Conservation (phyloP, 2,797 vertebrate genomes). For the Naso thynnoides region DNA sequence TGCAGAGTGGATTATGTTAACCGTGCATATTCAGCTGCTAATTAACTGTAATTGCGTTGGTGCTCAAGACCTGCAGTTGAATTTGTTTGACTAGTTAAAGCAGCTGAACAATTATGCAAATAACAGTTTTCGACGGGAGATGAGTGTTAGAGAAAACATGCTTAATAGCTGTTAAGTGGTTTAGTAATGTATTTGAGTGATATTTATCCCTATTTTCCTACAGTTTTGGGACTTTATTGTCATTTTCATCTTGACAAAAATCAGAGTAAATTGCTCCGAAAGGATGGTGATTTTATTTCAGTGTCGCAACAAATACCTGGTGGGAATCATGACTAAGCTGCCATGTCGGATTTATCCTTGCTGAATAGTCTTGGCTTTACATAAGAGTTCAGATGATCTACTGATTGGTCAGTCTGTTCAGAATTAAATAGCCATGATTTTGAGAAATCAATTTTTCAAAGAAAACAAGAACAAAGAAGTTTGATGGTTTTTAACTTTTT, state of each 20-base stretch:
- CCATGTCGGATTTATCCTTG: background rate
- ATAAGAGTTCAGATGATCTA: background rate
- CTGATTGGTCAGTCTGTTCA: background rate
- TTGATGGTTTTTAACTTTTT: no score
- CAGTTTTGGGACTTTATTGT: background rate
- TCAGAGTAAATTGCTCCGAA: background rate
- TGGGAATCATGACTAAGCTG: no score
- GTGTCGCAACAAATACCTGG: background rate
- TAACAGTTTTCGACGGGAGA: conserved; percentile 13
- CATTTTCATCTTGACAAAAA: background rate
- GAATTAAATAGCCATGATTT: background rate
- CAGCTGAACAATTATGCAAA: conserved; percentile 38
- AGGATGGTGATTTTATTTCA: background rate
- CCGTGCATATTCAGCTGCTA: conserved; percentile 28
- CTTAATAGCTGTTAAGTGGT: conserved; percentile 9
- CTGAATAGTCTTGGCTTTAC: background rate
- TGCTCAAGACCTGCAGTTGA: conserved; percentile 15
- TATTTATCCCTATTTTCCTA: background rate
- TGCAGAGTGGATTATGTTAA: conserved; percentile 25
- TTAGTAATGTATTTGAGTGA: background rate
- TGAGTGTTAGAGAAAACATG: conserved; percentile 1
- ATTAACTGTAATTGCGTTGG: conserved; percentile 39
- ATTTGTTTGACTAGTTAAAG: conserved; percentile 33
- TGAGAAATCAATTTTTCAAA: no score
- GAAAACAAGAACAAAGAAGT: no score